Conservation (phyloP, 2,797 vertebrate genomes). For the Podargus strigoides region DNA sequence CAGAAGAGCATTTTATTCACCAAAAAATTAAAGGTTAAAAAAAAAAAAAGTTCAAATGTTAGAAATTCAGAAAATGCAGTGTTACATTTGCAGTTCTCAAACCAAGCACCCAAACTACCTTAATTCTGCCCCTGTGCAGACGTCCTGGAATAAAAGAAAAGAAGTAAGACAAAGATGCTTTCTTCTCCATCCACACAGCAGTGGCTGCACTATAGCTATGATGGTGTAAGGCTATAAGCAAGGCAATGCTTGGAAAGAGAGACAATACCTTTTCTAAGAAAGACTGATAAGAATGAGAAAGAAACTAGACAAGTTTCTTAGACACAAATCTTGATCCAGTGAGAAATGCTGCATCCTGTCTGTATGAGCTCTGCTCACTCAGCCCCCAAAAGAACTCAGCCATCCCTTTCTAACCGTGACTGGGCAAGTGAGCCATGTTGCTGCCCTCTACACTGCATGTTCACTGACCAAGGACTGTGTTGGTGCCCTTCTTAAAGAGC, state of each 20-base stretch:
- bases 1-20: slow-evolving; percentile 18
- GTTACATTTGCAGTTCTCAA: slow-evolving; percentile 26
- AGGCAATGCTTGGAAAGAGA: not conserved
- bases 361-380: not conserved
- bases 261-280: no score
- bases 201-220: not conserved
- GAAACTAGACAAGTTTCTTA: not conserved
- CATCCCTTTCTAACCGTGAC: not conserved
- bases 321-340: not conserved
- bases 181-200: not conserved
- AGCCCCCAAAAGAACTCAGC: not conserved
- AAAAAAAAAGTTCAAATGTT: not conserved
- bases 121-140: slow-evolving; percentile 61
- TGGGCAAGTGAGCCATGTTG: accelerated
- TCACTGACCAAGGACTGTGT: not conserved
- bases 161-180: slow-evolving; percentile 31
- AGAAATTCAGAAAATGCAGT: slow-evolving; percentile 20
- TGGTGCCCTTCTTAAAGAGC: not conserved
- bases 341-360: not conserved
- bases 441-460: accelerated
- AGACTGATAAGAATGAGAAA: not conserved
- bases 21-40: slow-evolving; percentile 17
- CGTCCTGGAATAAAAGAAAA: slow-evolving; percentile 57
- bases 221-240: not conserved
- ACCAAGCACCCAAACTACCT: slow-evolving; percentile 63